phyloP scores from a whole-genome alignment of 2,888 invertebrate species.

The Balanococcus diminutus region DNA sequence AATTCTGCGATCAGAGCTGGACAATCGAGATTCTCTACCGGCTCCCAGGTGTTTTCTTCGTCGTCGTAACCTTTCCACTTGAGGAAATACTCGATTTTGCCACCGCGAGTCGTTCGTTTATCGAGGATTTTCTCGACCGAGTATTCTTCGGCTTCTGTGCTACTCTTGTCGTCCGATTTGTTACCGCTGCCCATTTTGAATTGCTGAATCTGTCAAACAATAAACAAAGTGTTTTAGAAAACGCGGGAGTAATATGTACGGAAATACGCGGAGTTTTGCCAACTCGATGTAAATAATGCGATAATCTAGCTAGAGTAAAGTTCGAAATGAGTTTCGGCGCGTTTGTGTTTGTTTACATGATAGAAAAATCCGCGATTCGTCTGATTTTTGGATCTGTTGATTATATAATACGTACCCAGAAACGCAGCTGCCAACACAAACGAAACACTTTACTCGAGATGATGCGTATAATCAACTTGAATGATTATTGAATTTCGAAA shows the following conservation, averaged over 20 bases:
- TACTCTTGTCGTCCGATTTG: slow-evolving; percentile 57
- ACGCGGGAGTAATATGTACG: too few relatives aligned
- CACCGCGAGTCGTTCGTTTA: slow-evolving; percentile 71
- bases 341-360: not conserved
- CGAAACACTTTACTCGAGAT: not conserved
- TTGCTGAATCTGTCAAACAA: not conserved
- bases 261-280: too few relatives aligned
- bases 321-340: not conserved
- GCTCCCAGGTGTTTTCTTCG: slow-evolving; percentile 96
- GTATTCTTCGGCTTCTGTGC: slow-evolving; percentile 74
- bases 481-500: not conserved
- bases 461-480: not conserved
- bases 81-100: slow-evolving; percentile 74
- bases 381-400: not conserved
- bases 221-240: not conserved
- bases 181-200: slow-evolving; percentile 3
- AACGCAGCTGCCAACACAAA: not conserved
- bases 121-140: slow-evolving; percentile 92
- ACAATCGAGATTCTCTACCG: slow-evolving; percentile 89
- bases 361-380: not conserved
- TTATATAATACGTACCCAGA: too few relatives aligned
- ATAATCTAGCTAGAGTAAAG: too few relatives aligned
- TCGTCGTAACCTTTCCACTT: slow-evolving; percentile 84
- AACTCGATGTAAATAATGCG: too few relatives aligned
- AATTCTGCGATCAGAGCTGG: slow-evolving; percentile 86